Percentiles rank a stretch among this genome's conserved stretches.
phyloP scores from a whole-genome alignment of 1,140 invertebrate species.

The Macrobrachium rosenbergii region DNA sequence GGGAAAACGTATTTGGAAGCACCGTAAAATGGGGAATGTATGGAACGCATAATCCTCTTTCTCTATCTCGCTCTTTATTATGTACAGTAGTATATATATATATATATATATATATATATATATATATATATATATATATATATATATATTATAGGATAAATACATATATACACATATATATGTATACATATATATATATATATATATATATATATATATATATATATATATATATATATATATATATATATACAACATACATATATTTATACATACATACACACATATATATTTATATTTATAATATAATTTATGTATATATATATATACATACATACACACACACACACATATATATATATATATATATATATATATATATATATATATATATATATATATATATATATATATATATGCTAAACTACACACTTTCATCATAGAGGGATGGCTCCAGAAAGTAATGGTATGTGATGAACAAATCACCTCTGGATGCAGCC shows the following conservation, averaged over 20 bases:
- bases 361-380: neutral
- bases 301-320: too few relatives aligned
- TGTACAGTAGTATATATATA: too few relatives aligned
- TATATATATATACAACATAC: conserved; percentile 3
- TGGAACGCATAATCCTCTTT: too few relatives aligned
- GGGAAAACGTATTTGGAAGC: too few relatives aligned
- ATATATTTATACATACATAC: conserved; percentile 1
- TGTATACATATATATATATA: neutral
- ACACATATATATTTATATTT: neutral
- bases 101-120: too few relatives aligned
- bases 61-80: too few relatives aligned
- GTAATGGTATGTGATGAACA: neutral
- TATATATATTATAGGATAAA: too few relatives aligned
- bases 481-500: too few relatives aligned
- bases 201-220: conserved; percentile 11
- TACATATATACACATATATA: neutral
- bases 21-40: too few relatives aligned
- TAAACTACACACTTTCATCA: too few relatives aligned
- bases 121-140: too few relatives aligned
- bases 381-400: neutral
- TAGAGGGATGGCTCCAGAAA: too few relatives aligned
- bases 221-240: conserved; percentile 27
- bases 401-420: neutral
- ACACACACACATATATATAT: neutral
- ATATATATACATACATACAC: neutral